Percentiles rank a stretch among this genome's conserved stretches.
These are phyloP conservation scores for Acropora yongei DNA, from an alignment of 64 coral and sea anemone species.

Conservation along the genomic window DNA sequence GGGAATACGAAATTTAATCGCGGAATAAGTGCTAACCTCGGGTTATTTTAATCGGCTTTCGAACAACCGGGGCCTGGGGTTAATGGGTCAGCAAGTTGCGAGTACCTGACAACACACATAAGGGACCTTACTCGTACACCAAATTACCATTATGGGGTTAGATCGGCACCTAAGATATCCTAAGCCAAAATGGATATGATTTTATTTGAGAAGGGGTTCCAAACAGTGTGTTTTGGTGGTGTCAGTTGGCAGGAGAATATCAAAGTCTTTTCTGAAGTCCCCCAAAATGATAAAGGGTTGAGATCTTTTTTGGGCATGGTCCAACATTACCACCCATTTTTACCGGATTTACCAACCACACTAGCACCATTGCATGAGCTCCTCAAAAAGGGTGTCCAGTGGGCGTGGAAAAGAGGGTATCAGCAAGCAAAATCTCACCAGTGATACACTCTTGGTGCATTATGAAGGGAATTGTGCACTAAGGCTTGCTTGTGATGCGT, in stretches of 20 bases:
- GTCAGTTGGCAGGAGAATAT: slow-evolving; percentile 38
- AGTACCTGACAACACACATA: slow-evolving; percentile 45
- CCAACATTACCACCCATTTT: slow-evolving; percentile 64
- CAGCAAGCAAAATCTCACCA: slow-evolving; percentile 60
- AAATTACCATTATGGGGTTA: slow-evolving; percentile 59
- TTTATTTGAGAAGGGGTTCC: slow-evolving; percentile 29
- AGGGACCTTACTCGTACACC: slow-evolving; percentile 48
- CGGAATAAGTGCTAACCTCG: no score
- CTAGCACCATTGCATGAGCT: slow-evolving; percentile 51
- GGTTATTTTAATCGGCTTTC: no score
- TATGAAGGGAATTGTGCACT: slow-evolving; percentile 1
- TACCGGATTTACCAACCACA: slow-evolving; percentile 45
- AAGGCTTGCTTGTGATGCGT: slow-evolving; percentile 64
- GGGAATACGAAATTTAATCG: no score
- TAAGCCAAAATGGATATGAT: slow-evolving; percentile 64
- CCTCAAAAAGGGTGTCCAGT: slow-evolving; percentile 43
- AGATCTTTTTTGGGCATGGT: slow-evolving; percentile 74
- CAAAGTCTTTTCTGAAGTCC: slow-evolving; percentile 49
- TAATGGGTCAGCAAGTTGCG: background rate
- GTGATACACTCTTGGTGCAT: slow-evolving; percentile 40
- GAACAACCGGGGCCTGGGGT: no score
- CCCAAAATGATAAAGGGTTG: slow-evolving; percentile 26
- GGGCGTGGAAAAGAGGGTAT: slow-evolving; percentile 18
- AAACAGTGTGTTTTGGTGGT: slow-evolving; percentile 50
- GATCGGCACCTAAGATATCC: slow-evolving; percentile 48